Base-by-base conservation (phyloP, 2,113 vertebrate genomes). In the Syrrhaptes paradoxus region DNA sequence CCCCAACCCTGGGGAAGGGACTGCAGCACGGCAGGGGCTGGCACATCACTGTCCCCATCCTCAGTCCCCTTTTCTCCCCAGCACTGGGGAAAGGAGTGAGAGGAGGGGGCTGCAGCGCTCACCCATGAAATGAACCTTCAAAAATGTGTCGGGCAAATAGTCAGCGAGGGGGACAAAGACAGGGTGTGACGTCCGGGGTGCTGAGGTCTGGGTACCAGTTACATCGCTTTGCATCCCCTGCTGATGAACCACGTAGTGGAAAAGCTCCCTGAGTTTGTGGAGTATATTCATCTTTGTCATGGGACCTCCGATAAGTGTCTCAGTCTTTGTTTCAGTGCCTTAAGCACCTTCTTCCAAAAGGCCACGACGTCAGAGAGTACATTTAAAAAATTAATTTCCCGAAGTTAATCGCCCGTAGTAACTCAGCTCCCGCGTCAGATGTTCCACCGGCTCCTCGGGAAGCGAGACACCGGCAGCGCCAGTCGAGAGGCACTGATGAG, bases 361-460 rank as follows among this genome's bases (percentile, higher is more conserved):
- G 93, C 38, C 54, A 66, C 26, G 20, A 20, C 20, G 29, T 13
- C 36, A 92, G 70, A 54, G 41, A 63, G 62, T 13, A 54, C 77
- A 21, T 82, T 91, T 88, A 34, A 63, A n/a, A 86, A 62, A 90
- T 94, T 92, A 76, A 94, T 96, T 85, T 81, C 52, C 86, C 71
- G 1, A 32, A 63, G 74, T 57, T 87, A 88, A 75, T 89, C n/a
- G 34, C 21, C 45, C 49, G 26, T 14, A 45, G 80, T 11, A 83
- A 26, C 70, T 36, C 16, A 21, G 26, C 48, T 84, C 89, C 67
- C 32, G 62, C 26, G 31, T 36, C 32, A 85, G 21, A 21, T 24
- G 13, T 20, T 34, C 26, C 57, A 15, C 4, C 14, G 2, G 61
- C 66, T 70, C 63, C 68, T 82, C 24, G 21, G 79, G 91, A 85